phyloP scores from a whole-genome alignment of 2,888 invertebrate species.

The Antheraea assamensis region DNA sequence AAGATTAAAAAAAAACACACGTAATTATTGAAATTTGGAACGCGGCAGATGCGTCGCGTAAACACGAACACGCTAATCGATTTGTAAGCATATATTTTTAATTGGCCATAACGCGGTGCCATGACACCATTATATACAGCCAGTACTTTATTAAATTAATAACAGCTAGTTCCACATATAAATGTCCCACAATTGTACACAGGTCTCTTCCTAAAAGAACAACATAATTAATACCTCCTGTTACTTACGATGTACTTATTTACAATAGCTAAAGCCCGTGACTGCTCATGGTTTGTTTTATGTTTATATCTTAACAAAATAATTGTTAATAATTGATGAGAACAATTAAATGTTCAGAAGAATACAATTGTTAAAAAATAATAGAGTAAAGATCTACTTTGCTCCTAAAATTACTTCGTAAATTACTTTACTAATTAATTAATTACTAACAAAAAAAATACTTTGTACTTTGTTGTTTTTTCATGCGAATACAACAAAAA shows the following conservation, averaged over 20 bases:
- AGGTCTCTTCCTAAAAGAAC: not conserved
- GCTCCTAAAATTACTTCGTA: too few species aligned
- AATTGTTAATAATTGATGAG: too few species aligned
- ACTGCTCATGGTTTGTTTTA: too few species aligned
- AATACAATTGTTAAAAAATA: too few species aligned
- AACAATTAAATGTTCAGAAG: too few species aligned
- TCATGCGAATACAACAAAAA: too few species aligned
- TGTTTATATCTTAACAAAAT: too few species aligned
- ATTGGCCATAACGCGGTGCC: constrained; percentile 4
- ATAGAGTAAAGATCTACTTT: too few species aligned
- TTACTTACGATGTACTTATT: not conserved
- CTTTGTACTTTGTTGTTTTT: too few species aligned
- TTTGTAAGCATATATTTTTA: constrained; percentile 17
- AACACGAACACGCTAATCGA: constrained; percentile 20
- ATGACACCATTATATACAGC: constrained; percentile 8
- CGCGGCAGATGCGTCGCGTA: constrained; percentile 61
- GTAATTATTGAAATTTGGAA: constrained; percentile 78
- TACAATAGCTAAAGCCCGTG: too few species aligned
- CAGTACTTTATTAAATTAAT: constrained; percentile 7
- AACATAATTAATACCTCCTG: not conserved
- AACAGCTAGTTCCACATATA: not conserved
- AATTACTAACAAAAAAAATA: too few species aligned
- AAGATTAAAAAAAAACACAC: constrained; percentile 24
- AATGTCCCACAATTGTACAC: not conserved
- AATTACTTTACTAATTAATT: too few species aligned